Conservation (phyloP, 2,888 invertebrate species). For the Oxytorus armatus region DNA sequence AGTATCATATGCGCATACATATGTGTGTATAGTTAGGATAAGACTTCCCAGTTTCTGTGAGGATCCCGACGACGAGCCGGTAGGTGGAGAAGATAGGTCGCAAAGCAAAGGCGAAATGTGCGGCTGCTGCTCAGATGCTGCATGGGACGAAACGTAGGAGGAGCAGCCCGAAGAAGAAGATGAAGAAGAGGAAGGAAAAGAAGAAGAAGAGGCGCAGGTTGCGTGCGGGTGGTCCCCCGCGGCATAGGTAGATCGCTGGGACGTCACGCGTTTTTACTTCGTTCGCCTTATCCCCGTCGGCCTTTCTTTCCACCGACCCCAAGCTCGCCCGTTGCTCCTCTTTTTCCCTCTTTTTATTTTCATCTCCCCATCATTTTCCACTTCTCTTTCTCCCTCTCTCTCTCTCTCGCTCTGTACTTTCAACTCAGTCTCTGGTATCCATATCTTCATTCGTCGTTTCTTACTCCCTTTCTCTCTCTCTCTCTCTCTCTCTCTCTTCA, state of each 20-base stretch:
- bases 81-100: slow-evolving; percentile 42
- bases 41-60: slow-evolving; percentile 45
- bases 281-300: slow-evolving; percentile 67
- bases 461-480: slow-evolving; percentile 41
- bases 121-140: slow-evolving; percentile 47
- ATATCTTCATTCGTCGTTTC: slow-evolving; percentile 13
- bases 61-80: slow-evolving; percentile 41
- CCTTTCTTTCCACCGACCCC: slow-evolving; percentile 57
- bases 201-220: slow-evolving; percentile 76
- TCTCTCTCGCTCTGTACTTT: slow-evolving; percentile 5
- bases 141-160: slow-evolving; percentile 39
- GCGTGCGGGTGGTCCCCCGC: slow-evolving; percentile 83
- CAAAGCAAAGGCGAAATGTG: slow-evolving; percentile 43
- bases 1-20: slow-evolving; percentile 18
- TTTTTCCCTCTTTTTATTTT: slow-evolving; percentile 68
- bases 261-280: slow-evolving; percentile 78
- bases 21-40: slow-evolving; percentile 57
- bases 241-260: slow-evolving; percentile 77
- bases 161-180: slow-evolving; percentile 58
- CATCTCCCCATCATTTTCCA: slow-evolving; percentile 51
- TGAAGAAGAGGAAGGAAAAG: slow-evolving; percentile 65
- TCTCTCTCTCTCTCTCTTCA: no score
- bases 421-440: slow-evolving; percentile 4
- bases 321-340: slow-evolving; percentile 53
- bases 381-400: slow-evolving; percentile 18